These are phyloP conservation scores for Gymnothorax reevesii DNA, from an alignment of 2,797 vertebrate genomes.

Conservation along the genomic window DNA sequence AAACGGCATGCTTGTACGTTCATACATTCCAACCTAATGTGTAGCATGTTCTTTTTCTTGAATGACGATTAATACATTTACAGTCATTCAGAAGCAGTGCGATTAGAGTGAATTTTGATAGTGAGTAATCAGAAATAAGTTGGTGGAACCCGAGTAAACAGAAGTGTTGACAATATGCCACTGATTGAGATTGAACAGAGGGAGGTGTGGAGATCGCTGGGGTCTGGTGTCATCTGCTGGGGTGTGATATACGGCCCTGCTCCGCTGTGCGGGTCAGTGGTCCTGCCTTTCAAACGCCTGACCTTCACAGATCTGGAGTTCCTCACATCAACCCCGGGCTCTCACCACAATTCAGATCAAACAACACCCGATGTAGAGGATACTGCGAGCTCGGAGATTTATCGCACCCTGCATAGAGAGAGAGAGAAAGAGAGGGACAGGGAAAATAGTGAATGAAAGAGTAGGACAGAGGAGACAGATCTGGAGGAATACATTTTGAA, in stretches of 20 bases:
- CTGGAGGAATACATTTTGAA: not conserved
- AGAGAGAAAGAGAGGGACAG: not conserved
- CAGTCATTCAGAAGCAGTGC: constrained; percentile 49
- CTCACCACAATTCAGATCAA: constrained; percentile 93
- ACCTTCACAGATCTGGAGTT: constrained; percentile 92
- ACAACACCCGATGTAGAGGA: constrained; percentile 85
- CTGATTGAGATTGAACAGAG: constrained; percentile 81
- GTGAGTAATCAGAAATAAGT: constrained; percentile 47
- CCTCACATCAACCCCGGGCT: constrained; percentile 96
- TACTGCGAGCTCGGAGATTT: constrained; percentile 86
- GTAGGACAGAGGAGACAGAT: not conserved
- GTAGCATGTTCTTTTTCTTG: not conserved
- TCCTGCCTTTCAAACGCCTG: constrained; percentile 85
- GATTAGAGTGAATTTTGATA: constrained; percentile 54
- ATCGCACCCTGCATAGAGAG: constrained; percentile 78
- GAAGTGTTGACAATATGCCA: constrained; percentile 78
- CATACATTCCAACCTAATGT: not conserved
- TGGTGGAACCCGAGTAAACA: constrained; percentile 72
- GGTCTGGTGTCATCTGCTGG: constrained; percentile 78
- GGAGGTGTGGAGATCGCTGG: constrained; percentile 75
- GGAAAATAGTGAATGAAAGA: not conserved
- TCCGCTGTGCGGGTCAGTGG: constrained; percentile 91
- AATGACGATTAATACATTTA: constrained; percentile 27
- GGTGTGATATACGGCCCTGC: constrained; percentile 83
- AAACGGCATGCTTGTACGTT: not conserved